Evolutionary conservation across 2,888 invertebrate genomes (phyloP), one percentile per base, ranked within the genome.

Genomic region (Plebejus melissa): DNA sequence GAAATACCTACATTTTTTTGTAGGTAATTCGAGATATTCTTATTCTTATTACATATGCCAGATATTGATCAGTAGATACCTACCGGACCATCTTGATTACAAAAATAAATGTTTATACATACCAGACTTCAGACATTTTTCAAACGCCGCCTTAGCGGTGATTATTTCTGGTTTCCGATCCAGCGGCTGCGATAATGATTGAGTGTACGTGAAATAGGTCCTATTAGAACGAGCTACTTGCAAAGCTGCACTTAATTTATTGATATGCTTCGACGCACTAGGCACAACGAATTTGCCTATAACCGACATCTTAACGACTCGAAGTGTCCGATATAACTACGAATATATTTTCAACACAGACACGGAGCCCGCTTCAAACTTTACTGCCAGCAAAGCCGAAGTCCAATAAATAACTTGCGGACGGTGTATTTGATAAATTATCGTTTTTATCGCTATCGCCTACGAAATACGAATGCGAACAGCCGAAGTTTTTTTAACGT

Each of bases 141-240:
- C 94, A 74, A 98, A 96, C 1, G 97, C 98, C 83, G 98, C 96
- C 76, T 96, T 96, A 0, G 97, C 95, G 6, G 95, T 93, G 28
- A 96, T 93, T 92, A 94, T 96, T 87, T 95, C 95, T 0, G 98
- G 97, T 78, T 95, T 95, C 79, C 96, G 94, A 50, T 96, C 94
- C 80, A 97, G 90, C 16, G 97, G 97, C 90, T 97, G 97, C 60
- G 97, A 95, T 69, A 98, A 95, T 86, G 98, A 97, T 79, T 96
- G 96, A 36, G 96, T 95, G 84, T 98, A 97, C 0, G 97, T 96
- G 86, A 96, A 97, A 89, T 95, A 97, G 76, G 86, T 95, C 83
- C 95, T 94, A 76, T 94, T 90, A 77, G 85, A 82, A 81, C 89
- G 89, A 22, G 83, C 83, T 82, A 81, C 82, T 77, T 83, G 83